phyloP scores from a whole-genome alignment of 2,888 invertebrate species.

The Dryobota labecula region DNA sequence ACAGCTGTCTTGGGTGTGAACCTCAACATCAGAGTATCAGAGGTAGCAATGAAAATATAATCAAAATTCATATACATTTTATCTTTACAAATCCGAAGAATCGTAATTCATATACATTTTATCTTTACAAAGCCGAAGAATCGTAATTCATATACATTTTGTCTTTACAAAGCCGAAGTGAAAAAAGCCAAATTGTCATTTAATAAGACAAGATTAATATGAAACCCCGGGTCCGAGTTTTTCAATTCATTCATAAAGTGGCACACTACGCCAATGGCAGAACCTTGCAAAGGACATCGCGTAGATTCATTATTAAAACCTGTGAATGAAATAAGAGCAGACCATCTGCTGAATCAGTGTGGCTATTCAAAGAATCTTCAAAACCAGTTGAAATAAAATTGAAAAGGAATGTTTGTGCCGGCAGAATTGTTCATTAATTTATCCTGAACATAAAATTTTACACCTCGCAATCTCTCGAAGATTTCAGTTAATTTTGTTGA shows the following conservation, averaged over 20 bases:
- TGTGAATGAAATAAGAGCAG: conserved; percentile 53
- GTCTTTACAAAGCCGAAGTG: neutral
- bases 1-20: conserved; percentile 37
- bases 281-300: conserved; percentile 48
- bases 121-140: neutral
- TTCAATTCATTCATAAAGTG: conserved; percentile 47
- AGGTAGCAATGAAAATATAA: conserved; percentile 7
- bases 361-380: conserved; percentile 68
- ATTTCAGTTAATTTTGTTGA: conserved; percentile 78
- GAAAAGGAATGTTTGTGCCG: conserved; percentile 72
- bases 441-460: conserved; percentile 75
- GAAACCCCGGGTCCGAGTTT: conserved; percentile 28
- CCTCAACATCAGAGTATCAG: conserved; percentile 13
- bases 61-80: conserved; percentile 11
- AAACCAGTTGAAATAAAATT: conserved; percentile 69
- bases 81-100: neutral
- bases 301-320: conserved; percentile 61
- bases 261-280: conserved; percentile 36
- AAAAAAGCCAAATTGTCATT: conserved; percentile 29
- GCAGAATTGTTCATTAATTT: conserved; percentile 76
- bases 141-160: conserved; percentile 12
- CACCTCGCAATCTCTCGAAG: conserved; percentile 72
- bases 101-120: conserved; percentile 12
- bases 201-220: conserved; percentile 51
- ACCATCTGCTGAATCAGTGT: conserved; percentile 55